A percentile compares a stretch with the other conserved stretches of the same genome.
phyloP scores from a whole-genome alignment of 2,888 invertebrate genomes.

The Hermodice carunculata region DNA sequence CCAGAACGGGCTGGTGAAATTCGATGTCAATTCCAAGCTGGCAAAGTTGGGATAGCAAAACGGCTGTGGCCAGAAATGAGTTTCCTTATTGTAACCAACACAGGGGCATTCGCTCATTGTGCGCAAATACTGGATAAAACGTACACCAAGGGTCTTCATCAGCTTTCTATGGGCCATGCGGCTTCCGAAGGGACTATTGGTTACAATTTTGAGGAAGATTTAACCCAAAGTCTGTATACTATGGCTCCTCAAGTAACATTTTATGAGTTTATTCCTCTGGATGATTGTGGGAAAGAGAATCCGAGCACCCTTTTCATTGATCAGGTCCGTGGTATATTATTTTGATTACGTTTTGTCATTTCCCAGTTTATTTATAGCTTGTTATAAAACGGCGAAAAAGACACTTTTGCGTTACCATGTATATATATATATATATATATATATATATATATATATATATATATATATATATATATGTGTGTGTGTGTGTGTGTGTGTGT shows the following conservation, averaged over 20 bases:
- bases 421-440: too few species aligned
- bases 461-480: too few species aligned
- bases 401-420: too few species aligned
- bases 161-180: not conserved
- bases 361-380: too few species aligned
- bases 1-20: constrained; percentile 1
- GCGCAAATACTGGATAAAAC: not conserved
- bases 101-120: not conserved
- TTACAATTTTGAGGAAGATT: not conserved
- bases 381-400: too few species aligned
- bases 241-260: not conserved
- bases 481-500: too few species aligned
- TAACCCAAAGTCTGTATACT: not conserved
- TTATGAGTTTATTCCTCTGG: constrained; percentile 2
- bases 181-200: constrained; percentile 5
- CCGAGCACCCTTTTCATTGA: not conserved
- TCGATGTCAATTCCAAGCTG: not conserved
- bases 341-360: too few species aligned
- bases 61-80: constrained; percentile 1
- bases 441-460: too few species aligned
- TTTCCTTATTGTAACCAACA: not conserved
- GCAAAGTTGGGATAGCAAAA: not conserved
- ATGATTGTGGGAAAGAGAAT: not conserved
- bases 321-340: too few species aligned
- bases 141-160: not conserved